Evolutionary conservation across 2,113 vertebrate genomes (phyloP).

Genomic region (Heterotilapia buettikoferi): DNA sequence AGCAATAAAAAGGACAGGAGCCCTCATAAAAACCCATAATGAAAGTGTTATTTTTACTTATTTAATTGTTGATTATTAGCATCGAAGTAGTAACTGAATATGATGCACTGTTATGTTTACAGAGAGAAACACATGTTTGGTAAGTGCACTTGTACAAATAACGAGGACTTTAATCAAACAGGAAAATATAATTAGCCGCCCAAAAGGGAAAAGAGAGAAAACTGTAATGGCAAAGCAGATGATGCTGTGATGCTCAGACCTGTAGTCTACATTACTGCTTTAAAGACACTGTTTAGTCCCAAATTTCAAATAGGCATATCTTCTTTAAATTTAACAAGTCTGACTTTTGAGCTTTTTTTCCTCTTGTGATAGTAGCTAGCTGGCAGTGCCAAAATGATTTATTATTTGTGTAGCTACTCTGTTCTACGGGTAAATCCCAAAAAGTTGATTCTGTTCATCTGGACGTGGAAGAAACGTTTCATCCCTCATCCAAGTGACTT

Average conservation of each 20-base stretch:
- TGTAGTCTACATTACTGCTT: too few relatives aligned
- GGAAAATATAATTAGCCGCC: neutral
- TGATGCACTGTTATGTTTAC: neutral
- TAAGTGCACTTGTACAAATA: neutral
- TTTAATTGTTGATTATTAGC: neutral
- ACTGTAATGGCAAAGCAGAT: neutral
- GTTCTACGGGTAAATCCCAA: neutral
- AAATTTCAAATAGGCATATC: neutral
- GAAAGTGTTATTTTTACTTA: neutral
- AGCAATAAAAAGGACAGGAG: neutral
- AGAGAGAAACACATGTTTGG: neutral
- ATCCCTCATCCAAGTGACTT: neutral
- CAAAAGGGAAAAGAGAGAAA: neutral
- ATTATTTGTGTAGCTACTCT: neutral
- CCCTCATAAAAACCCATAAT: neutral
- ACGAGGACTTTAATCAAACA: neutral
- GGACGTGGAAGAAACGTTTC: neutral
- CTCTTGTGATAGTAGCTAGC: neutral
- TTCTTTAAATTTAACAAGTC: neutral
- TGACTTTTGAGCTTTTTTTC: neutral
- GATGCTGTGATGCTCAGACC: too few relatives aligned
- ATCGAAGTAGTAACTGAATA: neutral
- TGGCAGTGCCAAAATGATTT: neutral
- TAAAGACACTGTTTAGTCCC: too few relatives aligned
- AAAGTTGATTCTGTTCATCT: neutral